Base-by-base conservation (phyloP, 2,888 invertebrate species). In the Lamproptera curius region DNA sequence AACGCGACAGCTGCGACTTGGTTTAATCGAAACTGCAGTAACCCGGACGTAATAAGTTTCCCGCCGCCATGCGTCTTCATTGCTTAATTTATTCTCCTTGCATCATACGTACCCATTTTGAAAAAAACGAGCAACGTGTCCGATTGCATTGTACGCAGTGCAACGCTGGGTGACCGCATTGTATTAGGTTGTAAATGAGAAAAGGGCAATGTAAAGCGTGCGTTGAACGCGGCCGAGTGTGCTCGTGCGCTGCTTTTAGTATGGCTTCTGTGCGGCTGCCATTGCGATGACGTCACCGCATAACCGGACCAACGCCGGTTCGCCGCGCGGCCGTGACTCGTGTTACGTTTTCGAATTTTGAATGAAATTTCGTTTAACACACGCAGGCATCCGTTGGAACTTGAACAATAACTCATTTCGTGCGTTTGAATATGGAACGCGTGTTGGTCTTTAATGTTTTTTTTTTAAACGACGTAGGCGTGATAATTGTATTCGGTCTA, bases 31-130 rank as follows among this genome's bases (percentile, higher is more conserved):
- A 67, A 69, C 72, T 71, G 70, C 59, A 61, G 75, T 70, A 76
- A 79, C 71, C 61, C 71, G 70, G 76, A 59, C 66, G 62, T 84
- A 84, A 84, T 76, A 79, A 83, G n/a, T 82, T 81, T 85, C 84
- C 86, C 82, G 83, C 81, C 75, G 42, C 69, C 84, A 85, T 82
- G 83, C 81, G 74, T 76, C 84, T 86, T 85, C 85, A 86, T 86
- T 86, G 84, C 80, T 81, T 83, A 85, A 86, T 85, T 84, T 81
- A 84, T 82, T 73, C 78, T 80, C 65, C 76, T 79, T 77, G 73
- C 77, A 76, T n/a, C 76, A 76, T 74, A 79, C 80, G 78, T 67
- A 67, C 66, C 57, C 65, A 70, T 69, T 65, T 63, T 62, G 62
- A 65, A 63, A 62, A 58, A 43, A 15, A 16, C 34, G 55, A 51